Evolutionary conservation across 2,888 invertebrate species (phyloP), one percentile per base, ranked within the genome.

Genomic region (Cactoblastis cactorum): DNA sequence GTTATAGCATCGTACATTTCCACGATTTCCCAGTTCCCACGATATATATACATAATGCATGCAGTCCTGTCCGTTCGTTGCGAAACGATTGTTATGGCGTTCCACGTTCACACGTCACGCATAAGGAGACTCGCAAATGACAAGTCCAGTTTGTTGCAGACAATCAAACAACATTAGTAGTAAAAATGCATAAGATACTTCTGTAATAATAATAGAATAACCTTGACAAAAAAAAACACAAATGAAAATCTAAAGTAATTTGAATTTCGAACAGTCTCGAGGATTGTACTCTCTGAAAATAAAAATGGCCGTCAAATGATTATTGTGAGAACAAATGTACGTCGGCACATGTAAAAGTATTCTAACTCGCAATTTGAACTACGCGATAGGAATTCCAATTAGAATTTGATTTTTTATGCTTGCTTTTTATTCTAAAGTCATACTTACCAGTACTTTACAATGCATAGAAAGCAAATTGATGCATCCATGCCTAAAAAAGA

Each of bases 1-100:
- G 67, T 59, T 68, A 67, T 67, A 63, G 67, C 58, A 53, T 54
- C 51, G 62, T 50, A 38, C 58, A 59, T 64, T 67, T 65, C 62
- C 63, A 63, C 65, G 62, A 58, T 59, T 72, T 69, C 71, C 68
- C 64, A 69, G 66, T 77, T 79, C 79, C 69, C 79, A 79, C 79
- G 74, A 67, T 67, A 70, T 59, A 72, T 60, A 71, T 66, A 69
- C 66, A 65, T 68, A 65, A 69, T 69, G 68, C 65, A 52, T 52
- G 50, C 46, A 45, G 56, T 53, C 56, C 64, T 62, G 70, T 66
- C 58, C 65, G 71, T 69, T 63, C 68, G 53, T 61, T 61, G 69
- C 69, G 63, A 72, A 69, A 72, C 69, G 58, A 71, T 69, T 67
- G 71, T 69, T 37, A 49, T 45, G 52, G 52, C 43, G 53, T 56